These are phyloP conservation scores for Muscidifurax raptorellus DNA, from an alignment of 1,140 invertebrate species.

Conservation along the genomic window DNA sequence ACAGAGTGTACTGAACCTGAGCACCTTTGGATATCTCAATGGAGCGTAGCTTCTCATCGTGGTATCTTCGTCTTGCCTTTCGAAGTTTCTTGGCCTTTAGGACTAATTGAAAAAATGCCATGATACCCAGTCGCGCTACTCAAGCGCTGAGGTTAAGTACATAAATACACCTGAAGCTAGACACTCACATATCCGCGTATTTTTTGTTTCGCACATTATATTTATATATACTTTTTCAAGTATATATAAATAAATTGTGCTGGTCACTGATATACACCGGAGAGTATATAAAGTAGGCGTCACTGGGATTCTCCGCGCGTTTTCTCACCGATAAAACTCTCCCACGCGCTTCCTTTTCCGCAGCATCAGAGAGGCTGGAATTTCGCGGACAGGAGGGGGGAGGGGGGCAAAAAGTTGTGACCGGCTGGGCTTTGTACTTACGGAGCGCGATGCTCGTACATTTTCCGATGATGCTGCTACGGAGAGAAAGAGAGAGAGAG, in stretches of 20 bases:
- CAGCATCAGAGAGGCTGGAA: constrained; percentile 8
- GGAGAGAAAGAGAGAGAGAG: not conserved
- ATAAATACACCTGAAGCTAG: not conserved
- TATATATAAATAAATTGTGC: not conserved
- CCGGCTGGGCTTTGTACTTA: no score
- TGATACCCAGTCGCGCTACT: constrained; percentile 39
- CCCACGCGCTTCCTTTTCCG: constrained; percentile 8
- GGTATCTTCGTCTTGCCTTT: constrained; percentile 70
- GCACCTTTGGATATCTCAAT: constrained; percentile 68
- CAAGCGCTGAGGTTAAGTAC: not conserved
- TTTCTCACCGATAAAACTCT: constrained; percentile 18
- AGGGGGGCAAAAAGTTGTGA: no score
- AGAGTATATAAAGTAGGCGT: not conserved
- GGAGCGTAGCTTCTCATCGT: constrained; percentile 76
- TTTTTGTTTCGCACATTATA: not conserved
- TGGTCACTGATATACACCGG: no score
- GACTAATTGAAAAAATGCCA: constrained; percentile 70
- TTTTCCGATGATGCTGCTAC: not conserved
- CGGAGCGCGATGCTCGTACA: not conserved
- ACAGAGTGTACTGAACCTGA: constrained; percentile 68
- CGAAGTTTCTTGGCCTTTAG: constrained; percentile 74
- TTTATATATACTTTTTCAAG: no score
- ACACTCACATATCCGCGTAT: not conserved
- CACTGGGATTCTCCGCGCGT: not conserved
- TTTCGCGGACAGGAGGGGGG: not conserved